Evolutionary conservation across 2,113 vertebrate species (phyloP), one percentile per base, ranked within the genome.

Genomic region (Loxodonta africana): DNA sequence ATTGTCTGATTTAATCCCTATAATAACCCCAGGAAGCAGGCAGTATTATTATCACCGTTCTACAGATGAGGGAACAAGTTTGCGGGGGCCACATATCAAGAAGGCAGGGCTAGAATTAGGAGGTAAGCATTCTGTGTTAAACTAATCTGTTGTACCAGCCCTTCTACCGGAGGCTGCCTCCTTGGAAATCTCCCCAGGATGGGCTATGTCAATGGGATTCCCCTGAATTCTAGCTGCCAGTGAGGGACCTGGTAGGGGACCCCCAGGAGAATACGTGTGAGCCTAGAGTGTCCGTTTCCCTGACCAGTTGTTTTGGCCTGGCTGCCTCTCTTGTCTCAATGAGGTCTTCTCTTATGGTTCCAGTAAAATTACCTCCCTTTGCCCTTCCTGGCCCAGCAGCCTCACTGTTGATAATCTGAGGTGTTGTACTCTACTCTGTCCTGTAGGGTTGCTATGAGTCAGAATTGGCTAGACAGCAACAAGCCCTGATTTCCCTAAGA

Each of bases 261-360:
- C 8, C 48, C 30, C 71, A 65, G 11, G 9, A 74, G 26, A 30
- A 18, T 62, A 26, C 3, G 6, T 23, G 3, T 23, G 41, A 83
- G 67, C 11, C 12, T 63, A n/a, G 37, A 28, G 18, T 15, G 3
- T 83, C 17, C 46, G 2, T 63, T 76, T 15, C 20, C n/a, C 62
- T 63, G 4, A 5, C 53, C 3, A 5, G 2, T 17, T 0, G 12
- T 21, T 73, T n/a, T n/a, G 53, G 18, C 11, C n/a, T 53, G 7
- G 48, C 48, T 48, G 48, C 48, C 48, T 48, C 48, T 48, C 48
- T 48, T 48, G 48, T 83, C 46, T 71, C 11, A 8, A 2, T 9
- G 23, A 28, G 18, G 9, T 3, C 51, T 23, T 67, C 20, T 12
- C 30, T 41, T 71, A n/a, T 48, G 18, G 30, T 67, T 88, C 10